These are phyloP conservation scores for Copidosoma floridanum DNA, from an alignment of 1,140 invertebrate genomes.

Conservation along the genomic window DNA sequence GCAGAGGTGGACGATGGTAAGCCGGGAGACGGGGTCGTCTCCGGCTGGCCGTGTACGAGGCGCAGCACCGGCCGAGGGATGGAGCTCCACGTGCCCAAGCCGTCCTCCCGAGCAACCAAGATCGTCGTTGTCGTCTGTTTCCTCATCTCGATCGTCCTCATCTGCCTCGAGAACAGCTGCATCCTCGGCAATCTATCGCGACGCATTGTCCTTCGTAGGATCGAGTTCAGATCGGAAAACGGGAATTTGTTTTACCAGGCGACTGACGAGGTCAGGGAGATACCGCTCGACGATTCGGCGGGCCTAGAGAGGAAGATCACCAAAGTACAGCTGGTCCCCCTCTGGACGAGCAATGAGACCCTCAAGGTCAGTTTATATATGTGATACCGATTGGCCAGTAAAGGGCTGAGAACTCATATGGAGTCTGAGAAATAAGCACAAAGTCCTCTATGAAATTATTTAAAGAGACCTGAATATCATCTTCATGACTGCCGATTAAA, in stretches of 20 bases:
- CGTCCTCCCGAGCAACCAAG: neutral
- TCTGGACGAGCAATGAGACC: conserved; percentile 38
- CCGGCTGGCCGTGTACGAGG: no score
- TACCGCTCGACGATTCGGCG: neutral
- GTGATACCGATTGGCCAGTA: no score
- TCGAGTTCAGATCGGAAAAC: neutral
- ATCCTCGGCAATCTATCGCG: neutral
- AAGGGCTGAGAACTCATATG: no score
- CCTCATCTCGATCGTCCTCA: neutral
- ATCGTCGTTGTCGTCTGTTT: neutral
- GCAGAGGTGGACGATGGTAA: conserved; percentile 1
- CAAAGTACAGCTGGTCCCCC: conserved; percentile 38
- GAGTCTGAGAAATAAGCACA: no score
- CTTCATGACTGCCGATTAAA: no score
- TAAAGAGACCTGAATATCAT: no score
- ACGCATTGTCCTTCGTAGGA: neutral
- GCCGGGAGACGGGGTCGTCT: no score
- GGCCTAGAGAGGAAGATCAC: neutral
- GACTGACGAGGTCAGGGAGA: neutral
- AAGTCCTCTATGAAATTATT: no score
- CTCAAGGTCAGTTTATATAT: conserved; percentile 33
- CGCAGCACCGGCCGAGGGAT: neutral
- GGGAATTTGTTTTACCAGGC: neutral
- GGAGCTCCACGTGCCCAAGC: conserved; percentile 5
- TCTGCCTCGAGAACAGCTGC: conserved; percentile 9